phyloP scores from a whole-genome alignment of 2,888 invertebrate genomes.

The Eulithis prunata region DNA sequence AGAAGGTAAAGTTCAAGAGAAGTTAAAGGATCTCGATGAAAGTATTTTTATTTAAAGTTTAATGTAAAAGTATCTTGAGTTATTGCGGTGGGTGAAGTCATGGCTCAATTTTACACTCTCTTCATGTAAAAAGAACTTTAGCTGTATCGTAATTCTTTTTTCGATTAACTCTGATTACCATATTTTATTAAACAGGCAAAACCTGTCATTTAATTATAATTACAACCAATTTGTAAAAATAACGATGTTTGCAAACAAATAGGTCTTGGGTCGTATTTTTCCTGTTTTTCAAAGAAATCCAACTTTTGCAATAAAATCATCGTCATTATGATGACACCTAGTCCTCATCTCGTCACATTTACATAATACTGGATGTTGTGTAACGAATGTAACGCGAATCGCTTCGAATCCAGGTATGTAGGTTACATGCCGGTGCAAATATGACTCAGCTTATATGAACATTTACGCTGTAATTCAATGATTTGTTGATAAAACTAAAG shows the following conservation, averaged over 20 bases:
- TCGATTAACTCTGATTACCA: too few relatives aligned
- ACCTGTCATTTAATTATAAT: too few relatives aligned
- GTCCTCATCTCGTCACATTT: constrained; percentile 29
- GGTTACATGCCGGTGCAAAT: constrained; percentile 25
- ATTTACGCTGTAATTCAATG: neutral
- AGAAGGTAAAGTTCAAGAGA: constrained; percentile 22
- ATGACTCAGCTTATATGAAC: constrained; percentile 16
- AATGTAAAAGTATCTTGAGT: constrained; percentile 15
- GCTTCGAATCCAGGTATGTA: constrained; percentile 35
- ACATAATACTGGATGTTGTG: constrained; percentile 35
- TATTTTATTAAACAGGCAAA: too few relatives aligned
- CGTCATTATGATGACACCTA: constrained; percentile 14
- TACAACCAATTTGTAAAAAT: too few relatives aligned
- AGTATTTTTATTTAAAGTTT: constrained; percentile 14
- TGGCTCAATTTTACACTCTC: constrained; percentile 5
- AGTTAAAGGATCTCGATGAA: constrained; percentile 3
- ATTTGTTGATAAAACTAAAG: too few relatives aligned
- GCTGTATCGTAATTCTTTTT: too few relatives aligned
- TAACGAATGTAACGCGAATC: constrained; percentile 28
- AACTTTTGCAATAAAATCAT: constrained; percentile 9
- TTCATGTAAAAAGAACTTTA: neutral
- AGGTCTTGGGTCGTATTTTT: too few relatives aligned
- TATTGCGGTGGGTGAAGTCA: constrained; percentile 8
- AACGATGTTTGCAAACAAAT: too few relatives aligned
- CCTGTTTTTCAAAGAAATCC: neutral